Conservation (phyloP, 2,888 invertebrate species). For the Acrocyrtus sp. region DNA sequence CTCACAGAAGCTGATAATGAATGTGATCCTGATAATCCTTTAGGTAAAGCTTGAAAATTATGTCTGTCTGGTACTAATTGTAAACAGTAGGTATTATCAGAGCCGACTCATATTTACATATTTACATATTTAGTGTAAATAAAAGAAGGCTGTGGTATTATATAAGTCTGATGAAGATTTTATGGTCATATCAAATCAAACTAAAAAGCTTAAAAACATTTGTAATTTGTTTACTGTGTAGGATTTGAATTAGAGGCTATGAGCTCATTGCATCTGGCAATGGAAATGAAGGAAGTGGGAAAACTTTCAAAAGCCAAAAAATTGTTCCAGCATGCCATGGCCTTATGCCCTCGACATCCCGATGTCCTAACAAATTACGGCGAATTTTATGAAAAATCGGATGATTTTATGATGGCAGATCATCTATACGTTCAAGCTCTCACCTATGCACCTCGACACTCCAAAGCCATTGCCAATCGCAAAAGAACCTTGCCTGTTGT, state of each 20-base stretch:
- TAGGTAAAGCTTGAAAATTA: too few species aligned
- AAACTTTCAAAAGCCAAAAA: conserved; percentile 87
- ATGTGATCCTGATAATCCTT: conserved; percentile 61
- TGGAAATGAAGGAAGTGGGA: conserved; percentile 84
- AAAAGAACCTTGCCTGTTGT: conserved; percentile 84
- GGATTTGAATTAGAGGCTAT: conserved; percentile 78
- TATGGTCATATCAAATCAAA: background rate
- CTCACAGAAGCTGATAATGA: conserved; percentile 48
- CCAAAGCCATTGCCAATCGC: conserved; percentile 81
- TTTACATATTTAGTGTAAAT: too few species aligned
- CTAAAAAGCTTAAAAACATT: conserved; percentile 4
- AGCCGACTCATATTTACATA: too few species aligned
- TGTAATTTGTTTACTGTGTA: conserved; percentile 54
- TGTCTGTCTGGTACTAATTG: conserved; percentile 1
- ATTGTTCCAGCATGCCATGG: conserved; percentile 77
- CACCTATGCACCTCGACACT: conserved; percentile 83
- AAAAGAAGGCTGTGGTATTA: too few species aligned
- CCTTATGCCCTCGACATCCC: conserved; percentile 90
- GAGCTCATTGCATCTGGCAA: conserved; percentile 83
- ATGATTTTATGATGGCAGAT: conserved; percentile 86
- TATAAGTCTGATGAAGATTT: too few species aligned
- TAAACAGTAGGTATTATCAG: background rate
- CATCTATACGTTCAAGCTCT: conserved; percentile 86
- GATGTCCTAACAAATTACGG: conserved; percentile 93
- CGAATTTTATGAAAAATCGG: conserved; percentile 87